Percentiles rank a stretch among this genome's conserved stretches.
Evolutionary conservation across 2,888 invertebrate species (phyloP).

Genomic region (Sminthurinus aureus): DNA sequence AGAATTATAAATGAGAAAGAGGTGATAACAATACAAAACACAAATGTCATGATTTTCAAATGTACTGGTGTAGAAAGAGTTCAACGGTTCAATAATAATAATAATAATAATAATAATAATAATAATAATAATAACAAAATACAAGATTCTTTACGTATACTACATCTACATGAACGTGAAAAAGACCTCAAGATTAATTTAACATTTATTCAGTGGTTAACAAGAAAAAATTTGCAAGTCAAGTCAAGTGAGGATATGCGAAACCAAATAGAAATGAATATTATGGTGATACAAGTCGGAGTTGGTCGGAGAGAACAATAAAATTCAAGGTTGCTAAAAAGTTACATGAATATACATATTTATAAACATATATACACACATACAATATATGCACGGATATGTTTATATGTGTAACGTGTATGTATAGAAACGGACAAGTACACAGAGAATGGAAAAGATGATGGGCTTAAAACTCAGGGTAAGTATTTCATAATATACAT

Average conservation of each 20-base stretch:
- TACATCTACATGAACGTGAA: background rate
- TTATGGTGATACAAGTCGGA: background rate
- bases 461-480: background rate
- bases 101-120: background rate
- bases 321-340: conserved; percentile 41
- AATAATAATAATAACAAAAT: background rate
- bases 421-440: too few species aligned
- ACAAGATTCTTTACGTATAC: background rate
- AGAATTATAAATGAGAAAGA: background rate
- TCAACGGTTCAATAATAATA: conserved; percentile 8
- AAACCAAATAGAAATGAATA: conserved; percentile 21
- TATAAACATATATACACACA: background rate
- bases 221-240: conserved; percentile 34
- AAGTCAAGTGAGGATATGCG: conserved; percentile 15
- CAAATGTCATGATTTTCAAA: background rate
- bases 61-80: background rate
- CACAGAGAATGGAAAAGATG: background rate
- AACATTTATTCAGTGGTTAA: conserved; percentile 30
- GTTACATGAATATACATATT: conserved; percentile 5
- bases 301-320: conserved; percentile 26
- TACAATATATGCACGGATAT: background rate
- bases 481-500: background rate
- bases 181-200: conserved; percentile 23
- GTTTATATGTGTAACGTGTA: background rate
- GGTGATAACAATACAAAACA: background rate